phyloP scores from a whole-genome alignment of 2,113 vertebrate species.

The Tenebrosternarchus preto region DNA sequence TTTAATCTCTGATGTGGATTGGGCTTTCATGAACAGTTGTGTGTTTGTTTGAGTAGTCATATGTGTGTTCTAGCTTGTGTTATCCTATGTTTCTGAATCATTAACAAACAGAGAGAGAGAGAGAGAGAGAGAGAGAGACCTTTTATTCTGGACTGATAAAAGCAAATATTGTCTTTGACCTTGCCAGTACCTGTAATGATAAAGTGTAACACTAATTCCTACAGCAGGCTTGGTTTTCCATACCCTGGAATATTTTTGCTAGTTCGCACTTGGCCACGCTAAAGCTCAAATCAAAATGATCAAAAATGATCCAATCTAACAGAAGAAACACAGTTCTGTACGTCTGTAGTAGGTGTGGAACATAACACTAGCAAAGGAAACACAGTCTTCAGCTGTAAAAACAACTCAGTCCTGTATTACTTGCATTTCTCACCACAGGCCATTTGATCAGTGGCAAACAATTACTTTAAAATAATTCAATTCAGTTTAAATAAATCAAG shows the following conservation, averaged over 20 bases:
- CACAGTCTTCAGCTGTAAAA: neutral
- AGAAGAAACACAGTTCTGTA: neutral
- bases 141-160: neutral
- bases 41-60: constrained; percentile 9
- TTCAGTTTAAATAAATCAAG: neutral
- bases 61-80: neutral
- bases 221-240: neutral
- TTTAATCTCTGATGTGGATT: neutral
- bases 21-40: constrained; percentile 8
- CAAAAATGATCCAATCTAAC: neutral
- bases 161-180: constrained; percentile 20
- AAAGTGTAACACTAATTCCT: neutral
- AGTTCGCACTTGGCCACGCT: neutral
- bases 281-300: neutral
- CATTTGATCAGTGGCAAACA: neutral
- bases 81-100: neutral
- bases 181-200: neutral
- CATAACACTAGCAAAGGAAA: neutral
- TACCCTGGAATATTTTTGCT: neutral
- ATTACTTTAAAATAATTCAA: neutral
- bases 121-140: neutral
- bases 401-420: neutral
- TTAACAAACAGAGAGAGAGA: neutral
- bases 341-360: neutral
- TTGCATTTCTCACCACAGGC: neutral